Evolutionary conservation across 2,797 vertebrate species (phyloP).

Genomic region (Coracias cyanogaster): DNA sequence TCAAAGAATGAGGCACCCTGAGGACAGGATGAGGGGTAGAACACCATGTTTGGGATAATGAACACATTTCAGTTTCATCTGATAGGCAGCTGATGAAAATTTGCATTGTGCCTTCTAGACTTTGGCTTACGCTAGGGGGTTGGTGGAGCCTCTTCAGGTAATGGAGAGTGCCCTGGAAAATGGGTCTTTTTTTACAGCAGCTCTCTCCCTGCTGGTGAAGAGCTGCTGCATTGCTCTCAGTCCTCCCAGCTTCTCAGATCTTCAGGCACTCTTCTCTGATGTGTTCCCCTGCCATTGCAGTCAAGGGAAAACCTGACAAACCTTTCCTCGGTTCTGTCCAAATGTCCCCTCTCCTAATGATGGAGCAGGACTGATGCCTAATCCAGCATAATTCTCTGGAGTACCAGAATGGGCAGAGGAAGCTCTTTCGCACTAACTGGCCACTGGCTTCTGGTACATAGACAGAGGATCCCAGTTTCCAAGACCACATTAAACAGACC

Average conservation of each 20-base stretch:
- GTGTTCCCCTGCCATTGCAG: background rate
- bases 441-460: background rate
- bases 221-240: background rate
- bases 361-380: background rate
- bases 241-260: background rate
- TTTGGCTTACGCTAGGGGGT: background rate
- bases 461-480: background rate
- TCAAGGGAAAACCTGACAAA: background rate
- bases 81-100: background rate
- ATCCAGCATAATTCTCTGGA: fast-evolving
- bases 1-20: background rate
- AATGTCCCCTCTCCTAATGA: background rate
- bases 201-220: background rate
- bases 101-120: background rate
- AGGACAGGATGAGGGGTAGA: background rate
- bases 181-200: background rate
- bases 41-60: background rate
- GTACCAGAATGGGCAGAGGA: background rate
- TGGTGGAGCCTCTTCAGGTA: background rate
- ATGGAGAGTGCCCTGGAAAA: background rate
- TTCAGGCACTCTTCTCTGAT: background rate
- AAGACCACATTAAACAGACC: background rate
- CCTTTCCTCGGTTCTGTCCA: background rate
- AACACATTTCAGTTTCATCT: background rate
- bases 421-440: background rate